phyloP scores from a whole-genome alignment of 2,797 vertebrate genomes.

The Hirundo rustica region DNA sequence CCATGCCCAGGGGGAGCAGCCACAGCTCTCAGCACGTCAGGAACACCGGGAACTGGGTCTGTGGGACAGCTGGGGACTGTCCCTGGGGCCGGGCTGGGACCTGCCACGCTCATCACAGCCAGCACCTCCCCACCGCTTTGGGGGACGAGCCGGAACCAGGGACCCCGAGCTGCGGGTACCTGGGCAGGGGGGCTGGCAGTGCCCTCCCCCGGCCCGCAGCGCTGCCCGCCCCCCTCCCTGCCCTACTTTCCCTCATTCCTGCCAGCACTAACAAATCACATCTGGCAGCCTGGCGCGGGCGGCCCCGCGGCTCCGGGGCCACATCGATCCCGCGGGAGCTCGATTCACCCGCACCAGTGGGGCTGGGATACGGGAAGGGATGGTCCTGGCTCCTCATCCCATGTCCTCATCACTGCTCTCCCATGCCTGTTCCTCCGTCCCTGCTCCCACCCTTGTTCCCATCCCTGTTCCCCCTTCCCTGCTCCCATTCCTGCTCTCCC shows the following conservation, averaged over 20 bases:
- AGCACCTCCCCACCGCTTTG: fast-evolving
- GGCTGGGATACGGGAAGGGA: neutral
- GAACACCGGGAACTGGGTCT: neutral
- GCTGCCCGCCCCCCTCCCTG: neutral
- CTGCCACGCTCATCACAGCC: neutral
- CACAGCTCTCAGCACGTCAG: neutral
- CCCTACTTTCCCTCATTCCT: slow-evolving; percentile 9
- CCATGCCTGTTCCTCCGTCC: neutral
- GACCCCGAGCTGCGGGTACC: neutral
- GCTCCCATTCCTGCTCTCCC: too few relatives aligned
- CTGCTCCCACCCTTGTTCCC: too few relatives aligned
- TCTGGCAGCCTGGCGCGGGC: slow-evolving; percentile 14
- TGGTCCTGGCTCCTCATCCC: neutral
- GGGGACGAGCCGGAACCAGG: neutral
- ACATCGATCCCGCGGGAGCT: neutral
- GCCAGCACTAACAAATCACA: neutral
- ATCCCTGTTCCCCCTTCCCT: too few relatives aligned
- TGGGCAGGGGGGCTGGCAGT: neutral
- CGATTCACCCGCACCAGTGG: neutral
- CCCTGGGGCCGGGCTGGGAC: neutral
- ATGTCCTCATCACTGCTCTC: neutral
- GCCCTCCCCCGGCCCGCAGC: neutral
- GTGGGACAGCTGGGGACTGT: neutral
- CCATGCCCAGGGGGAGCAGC: fast-evolving
- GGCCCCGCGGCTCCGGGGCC: neutral